Evolutionary conservation across 2,888 invertebrate species (phyloP), one percentile per base, ranked within the genome.

Genomic region (Callinectes sapidus): DNA sequence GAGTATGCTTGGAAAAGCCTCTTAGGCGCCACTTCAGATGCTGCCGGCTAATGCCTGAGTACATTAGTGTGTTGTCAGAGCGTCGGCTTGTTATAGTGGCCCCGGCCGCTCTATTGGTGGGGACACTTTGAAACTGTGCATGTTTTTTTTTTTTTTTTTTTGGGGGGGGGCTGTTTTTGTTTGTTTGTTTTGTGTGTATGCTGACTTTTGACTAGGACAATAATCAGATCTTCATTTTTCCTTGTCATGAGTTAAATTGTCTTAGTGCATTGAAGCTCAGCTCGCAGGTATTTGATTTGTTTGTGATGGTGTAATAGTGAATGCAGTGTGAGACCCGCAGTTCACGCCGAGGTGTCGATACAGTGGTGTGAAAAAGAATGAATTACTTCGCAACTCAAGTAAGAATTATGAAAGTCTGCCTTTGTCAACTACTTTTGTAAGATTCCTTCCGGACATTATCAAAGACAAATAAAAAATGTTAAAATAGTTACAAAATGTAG

Each of bases 1-100:
- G 71, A 71, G n/a, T 28, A 71, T n/a, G 71, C 71, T 71, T 23
- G 28, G n/a, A 71, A 71, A 71, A 71, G 71, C n/a, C 71, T 71
- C 71, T 71, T 71, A 28, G 71, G 28, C 23, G 28, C 71, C 71
- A n/a, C 71, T 71, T n/a, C 5, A 71, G 71, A 71, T n/a, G 28
- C 71, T 18, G 71, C 71, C 71, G 28, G 71, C 71, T 28, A 28
- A 28, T n/a, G n/a, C 71, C 28, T 28, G n/a, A 71, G n/a, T 28
- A 23, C 28, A 71, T 71, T 71, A 71, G 10, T n/a, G 71, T 71
- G 71, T 71, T 28, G 61, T 61, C 61, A 61, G 18, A 61, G 61
- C 61, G 23, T 6, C 61, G 61, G 61, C 23, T 61, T 61, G 61
- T 23, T 23, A 23, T 23, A 23, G 23, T 10, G 61, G 23, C 16